Evolutionary conservation across 2,113 vertebrate species (phyloP), one percentile per base, ranked within the genome.

Genomic region (Ptilorrhoa leucosticta): DNA sequence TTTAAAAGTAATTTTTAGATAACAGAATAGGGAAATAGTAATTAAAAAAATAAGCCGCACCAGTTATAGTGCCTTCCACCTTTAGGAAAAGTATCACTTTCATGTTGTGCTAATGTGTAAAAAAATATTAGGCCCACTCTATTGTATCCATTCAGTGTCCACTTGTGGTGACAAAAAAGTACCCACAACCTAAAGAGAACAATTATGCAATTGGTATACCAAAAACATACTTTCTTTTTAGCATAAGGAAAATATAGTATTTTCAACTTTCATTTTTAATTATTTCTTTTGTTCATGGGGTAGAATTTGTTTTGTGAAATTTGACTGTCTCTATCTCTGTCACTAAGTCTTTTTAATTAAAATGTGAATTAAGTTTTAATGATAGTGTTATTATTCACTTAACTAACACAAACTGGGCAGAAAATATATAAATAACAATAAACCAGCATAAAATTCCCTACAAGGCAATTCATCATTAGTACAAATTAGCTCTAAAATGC

Each of bases 281-380:
- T 85, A 70, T 7, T 93, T 65, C 65, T 68, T 83, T 77, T 68
- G 48, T 81, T 42, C 16, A 82, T 13, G 30, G n/a, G 20, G 22
- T 28, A 69, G 72, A 95, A 53, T 91, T 77, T 91, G 56, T 66
- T 96, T 93, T 89, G 27, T 90, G 26, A 72, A 94, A 93, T 91
- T 89, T 78, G 42, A 68, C 27, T 91, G 11, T 70, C 86, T 73
- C 54, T 73, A 7, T 83, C 70, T 86, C 92, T 96, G 94, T 82
- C 86, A 97, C 37, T 71, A 65, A 94, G 68, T 94, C 77, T 97
- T 97, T 87, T 96, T 60, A 94, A 75, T 84, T 91, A 82, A 94
- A 97, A 97, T 87, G 84, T 80, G 93, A 95, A 97, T 92, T 96
- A 94, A 93, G 88, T 87, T 97, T 96, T 96, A 97, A 96, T 93